Conservation (phyloP, 2,888 invertebrate species). For the Pseudococcus jackbeardsleyi region DNA sequence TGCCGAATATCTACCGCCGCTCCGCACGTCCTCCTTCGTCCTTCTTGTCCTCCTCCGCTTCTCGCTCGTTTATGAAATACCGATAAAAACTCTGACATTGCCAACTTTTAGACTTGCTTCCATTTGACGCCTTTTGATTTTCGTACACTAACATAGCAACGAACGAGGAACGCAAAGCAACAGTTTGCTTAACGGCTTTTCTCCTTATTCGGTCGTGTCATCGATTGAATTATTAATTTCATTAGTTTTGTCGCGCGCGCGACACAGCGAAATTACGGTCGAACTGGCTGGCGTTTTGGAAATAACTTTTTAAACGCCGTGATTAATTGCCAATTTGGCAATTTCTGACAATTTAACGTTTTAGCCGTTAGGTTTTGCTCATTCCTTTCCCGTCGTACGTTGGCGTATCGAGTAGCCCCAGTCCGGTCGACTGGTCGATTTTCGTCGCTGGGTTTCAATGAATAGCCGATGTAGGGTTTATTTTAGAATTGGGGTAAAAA, state of each 20-base stretch:
- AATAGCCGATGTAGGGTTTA: too few species aligned
- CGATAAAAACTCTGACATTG: constrained; percentile 54
- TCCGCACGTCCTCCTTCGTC: background rate
- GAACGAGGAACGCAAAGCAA: constrained; percentile 34
- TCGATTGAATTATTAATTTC: constrained; percentile 45
- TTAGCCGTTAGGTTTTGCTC: background rate
- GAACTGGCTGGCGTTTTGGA: constrained; percentile 26
- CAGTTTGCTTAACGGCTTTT: constrained; percentile 54
- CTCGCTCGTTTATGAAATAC: constrained; percentile 41
- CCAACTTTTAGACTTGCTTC: constrained; percentile 57
- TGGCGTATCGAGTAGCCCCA: too few species aligned
- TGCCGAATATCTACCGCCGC: constrained; percentile 22
- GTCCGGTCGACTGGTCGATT: too few species aligned
- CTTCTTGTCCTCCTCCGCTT: background rate
- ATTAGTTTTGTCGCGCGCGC: background rate
- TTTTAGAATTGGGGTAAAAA: too few species aligned
- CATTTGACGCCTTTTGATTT: constrained; percentile 46
- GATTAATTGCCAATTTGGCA: constrained; percentile 42
- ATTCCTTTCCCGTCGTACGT: background rate
- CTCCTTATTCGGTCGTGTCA: constrained; percentile 31
- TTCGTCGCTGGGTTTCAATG: too few species aligned
- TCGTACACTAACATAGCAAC: background rate
- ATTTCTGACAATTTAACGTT: constrained; percentile 50
- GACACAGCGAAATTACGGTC: constrained; percentile 36
- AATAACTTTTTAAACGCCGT: constrained; percentile 48